Conservation (phyloP, 2,797 vertebrate species). For the Gila robusta region DNA sequence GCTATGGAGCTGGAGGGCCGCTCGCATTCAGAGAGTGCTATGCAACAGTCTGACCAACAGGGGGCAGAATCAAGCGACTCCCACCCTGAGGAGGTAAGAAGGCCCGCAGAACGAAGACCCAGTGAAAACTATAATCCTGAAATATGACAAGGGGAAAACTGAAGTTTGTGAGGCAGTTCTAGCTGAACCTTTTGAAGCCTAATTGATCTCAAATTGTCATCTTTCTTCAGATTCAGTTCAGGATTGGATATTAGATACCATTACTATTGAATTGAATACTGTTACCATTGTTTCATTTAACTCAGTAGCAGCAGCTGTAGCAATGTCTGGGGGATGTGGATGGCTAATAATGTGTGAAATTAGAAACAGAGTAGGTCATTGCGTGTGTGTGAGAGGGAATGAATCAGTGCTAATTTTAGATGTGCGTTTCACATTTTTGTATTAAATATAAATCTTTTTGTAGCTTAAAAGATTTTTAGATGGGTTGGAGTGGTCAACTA, state of each 20-base stretch:
- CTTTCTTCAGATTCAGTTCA: not conserved
- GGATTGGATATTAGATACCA: not conserved
- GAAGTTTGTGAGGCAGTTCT: not conserved
- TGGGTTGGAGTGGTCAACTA: not conserved
- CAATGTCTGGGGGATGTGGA: conserved; percentile 53
- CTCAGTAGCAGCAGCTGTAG: conserved; percentile 56
- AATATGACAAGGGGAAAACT: conserved; percentile 21
- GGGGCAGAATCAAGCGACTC: conserved; percentile 75
- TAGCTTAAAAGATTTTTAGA: not conserved
- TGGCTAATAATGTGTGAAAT: conserved; percentile 57
- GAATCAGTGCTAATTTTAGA: conserved; percentile 23
- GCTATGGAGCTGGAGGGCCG: conserved; percentile 77
- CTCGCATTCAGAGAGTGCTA: conserved; percentile 73
- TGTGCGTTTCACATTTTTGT: not conserved
- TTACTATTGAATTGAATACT: not conserved
- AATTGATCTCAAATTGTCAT: not conserved
- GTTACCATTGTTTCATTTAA: conserved; percentile 42
- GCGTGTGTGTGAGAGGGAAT: not conserved
- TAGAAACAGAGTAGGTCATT: conserved; percentile 38
- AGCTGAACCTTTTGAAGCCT: not conserved
- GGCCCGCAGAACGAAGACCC: conserved; percentile 61
- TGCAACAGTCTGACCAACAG: conserved; percentile 73
- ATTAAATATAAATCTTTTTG: not conserved
- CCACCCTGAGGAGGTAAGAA: conserved; percentile 82
- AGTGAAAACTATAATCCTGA: conserved; percentile 36